A percentile compares a stretch with the other conserved stretches of the same genome.
Evolutionary conservation across 23 tunicate species (phyloP).

Genomic region (Ascidia mentula): DNA sequence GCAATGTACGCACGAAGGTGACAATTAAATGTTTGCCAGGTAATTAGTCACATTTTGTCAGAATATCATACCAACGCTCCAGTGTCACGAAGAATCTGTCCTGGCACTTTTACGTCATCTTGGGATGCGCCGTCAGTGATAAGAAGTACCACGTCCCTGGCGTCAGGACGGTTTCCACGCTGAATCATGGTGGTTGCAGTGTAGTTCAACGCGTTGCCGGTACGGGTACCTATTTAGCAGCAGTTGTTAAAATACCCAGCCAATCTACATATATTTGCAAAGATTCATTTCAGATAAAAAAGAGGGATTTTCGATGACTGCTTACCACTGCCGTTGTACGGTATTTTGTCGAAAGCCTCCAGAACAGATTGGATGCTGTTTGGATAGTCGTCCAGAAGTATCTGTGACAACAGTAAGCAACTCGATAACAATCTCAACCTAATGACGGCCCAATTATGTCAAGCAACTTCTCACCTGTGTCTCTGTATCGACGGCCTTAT

Average conservation of each 20-base stretch:
- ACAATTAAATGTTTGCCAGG: no score
- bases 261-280: no score
- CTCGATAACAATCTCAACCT: no score
- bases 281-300: no score
- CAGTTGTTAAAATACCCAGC: no score
- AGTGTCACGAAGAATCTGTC: conserved; percentile 27
- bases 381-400: conserved; percentile 47
- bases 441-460: no score
- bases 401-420: no score
- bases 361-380: conserved; percentile 41
- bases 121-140: conserved; percentile 76
- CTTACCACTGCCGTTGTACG: conserved; percentile 65
- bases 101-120: conserved; percentile 51
- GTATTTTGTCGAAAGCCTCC: conserved; percentile 46
- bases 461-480: conserved; percentile 47
- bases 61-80: conserved; percentile 50
- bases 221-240: conserved; percentile 76
- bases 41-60: background rate
- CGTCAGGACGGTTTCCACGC: conserved; percentile 56
- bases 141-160: conserved; percentile 61
- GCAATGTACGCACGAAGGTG: no score
- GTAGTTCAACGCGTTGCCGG: conserved; percentile 70
- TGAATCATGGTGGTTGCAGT: conserved; percentile 25
- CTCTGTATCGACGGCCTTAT: conserved; percentile 35
- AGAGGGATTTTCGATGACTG: no score